Evolutionary conservation across 2,113 vertebrate species (phyloP), one percentile per base, ranked within the genome.

Genomic region (Lepisosteus oculatus): DNA sequence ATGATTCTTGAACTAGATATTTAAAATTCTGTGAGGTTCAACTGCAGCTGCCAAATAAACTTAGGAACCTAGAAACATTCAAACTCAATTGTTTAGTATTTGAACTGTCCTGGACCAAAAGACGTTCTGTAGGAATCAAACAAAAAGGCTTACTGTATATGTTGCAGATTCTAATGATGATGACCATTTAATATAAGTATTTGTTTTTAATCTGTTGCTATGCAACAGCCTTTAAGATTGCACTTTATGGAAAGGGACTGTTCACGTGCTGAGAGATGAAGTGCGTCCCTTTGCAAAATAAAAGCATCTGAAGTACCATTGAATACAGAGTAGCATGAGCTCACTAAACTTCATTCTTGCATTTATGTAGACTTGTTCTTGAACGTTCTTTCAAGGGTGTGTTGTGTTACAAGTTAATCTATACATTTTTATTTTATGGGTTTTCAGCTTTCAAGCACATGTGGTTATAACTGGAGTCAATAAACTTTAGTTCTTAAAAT

Each of bases 401-500:
- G 74, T 63, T 65, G 74, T 79, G 86, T 88, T 86, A 81, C 82
- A 84, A 87, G 77, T 83, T 89, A 82, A 78, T 76, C 70, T 86
- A 59, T 56, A 82, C 84, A 80, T 88, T 84, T 86, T 88, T 86
- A 84, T 80, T 88, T 83, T 83, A 82, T 82, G 80, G 74, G 76
- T 61, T 81, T 80, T 74, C 76, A 78, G 64, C 70, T 81, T 88
- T 88, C 78, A 87, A 86, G 81, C 80, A 81, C 84, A 86, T 78
- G 83, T 82, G 89, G 82, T 88, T 62, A 89, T 88, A 90, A 80
- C 80, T 81, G 74, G 86, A 87, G 77, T 92, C 85, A 88, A 93
- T 93, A 93, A 92, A 92, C 87, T 90, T 88, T 83, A 89, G 87
- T 83, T 88, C 86, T 90, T 85, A 89, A 85, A 85, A 72, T 76